Evolutionary conservation across 2,797 vertebrate species (phyloP).

Genomic region (Hipposideros larvatus): DNA sequence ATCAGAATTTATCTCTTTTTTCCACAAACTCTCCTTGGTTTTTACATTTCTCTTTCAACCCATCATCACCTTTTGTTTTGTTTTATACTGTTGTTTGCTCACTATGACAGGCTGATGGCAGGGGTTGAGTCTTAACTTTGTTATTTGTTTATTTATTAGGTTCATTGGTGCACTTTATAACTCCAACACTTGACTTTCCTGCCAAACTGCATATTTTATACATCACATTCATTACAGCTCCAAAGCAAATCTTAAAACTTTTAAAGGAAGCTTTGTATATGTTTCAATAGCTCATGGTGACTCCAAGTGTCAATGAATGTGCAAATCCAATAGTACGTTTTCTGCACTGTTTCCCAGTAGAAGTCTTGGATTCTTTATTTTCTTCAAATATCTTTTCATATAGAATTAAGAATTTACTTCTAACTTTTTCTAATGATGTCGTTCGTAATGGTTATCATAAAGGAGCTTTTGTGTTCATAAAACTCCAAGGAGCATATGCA

Average conservation of each 20-base stretch:
- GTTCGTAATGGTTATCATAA: not conserved
- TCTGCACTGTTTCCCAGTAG: not conserved
- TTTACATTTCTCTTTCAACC: not conserved
- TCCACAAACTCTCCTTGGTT: not conserved
- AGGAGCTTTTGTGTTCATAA: not conserved
- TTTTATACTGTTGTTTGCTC: not conserved
- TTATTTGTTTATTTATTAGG: not conserved
- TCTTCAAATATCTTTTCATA: not conserved
- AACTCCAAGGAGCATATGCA: not conserved
- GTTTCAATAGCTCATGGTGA: not conserved
- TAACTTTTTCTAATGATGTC: not conserved
- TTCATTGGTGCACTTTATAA: not conserved
- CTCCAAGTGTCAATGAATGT: not conserved
- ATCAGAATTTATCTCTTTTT: not conserved
- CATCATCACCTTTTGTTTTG: not conserved
- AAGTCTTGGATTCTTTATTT: not conserved
- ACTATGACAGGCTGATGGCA: not conserved
- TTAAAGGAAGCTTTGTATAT: not conserved
- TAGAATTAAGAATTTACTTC: not conserved
- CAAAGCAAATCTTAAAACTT: not conserved
- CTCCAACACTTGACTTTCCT: not conserved
- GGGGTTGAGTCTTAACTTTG: not conserved
- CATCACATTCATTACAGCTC: not conserved
- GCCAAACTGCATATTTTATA: not conserved
- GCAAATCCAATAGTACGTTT: not conserved